These are phyloP conservation scores for Apamea monoglypha DNA, from an alignment of 2,888 invertebrate species.

Conservation along the genomic window DNA sequence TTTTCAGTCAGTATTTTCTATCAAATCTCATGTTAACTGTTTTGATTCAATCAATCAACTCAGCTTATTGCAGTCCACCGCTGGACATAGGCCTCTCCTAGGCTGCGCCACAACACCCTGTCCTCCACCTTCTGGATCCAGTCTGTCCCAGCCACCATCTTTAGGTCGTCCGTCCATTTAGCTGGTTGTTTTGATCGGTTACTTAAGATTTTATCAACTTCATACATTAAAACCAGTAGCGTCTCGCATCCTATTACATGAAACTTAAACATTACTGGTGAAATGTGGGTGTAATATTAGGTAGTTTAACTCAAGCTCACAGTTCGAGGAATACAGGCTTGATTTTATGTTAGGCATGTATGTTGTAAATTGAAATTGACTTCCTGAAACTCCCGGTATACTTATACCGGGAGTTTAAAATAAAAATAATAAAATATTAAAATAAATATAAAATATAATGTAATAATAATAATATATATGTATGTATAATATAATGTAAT, in stretches of 20 bases:
- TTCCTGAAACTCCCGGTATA: background rate
- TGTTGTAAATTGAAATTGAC: background rate
- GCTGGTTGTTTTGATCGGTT: background rate
- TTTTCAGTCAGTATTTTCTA: background rate
- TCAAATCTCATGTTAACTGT: background rate
- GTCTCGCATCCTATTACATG: background rate
- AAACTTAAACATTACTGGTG: background rate
- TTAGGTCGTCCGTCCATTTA: too few relatives aligned
- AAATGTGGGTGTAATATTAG: background rate
- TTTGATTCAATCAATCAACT: too few relatives aligned
- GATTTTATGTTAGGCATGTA: background rate
- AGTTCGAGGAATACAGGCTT: background rate
- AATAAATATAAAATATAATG: too few relatives aligned
- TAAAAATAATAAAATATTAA: too few relatives aligned
- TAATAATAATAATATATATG: too few relatives aligned
- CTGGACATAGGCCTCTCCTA: too few relatives aligned
- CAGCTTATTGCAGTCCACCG: too few relatives aligned
- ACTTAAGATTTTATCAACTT: background rate
- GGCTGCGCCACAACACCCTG: too few relatives aligned
- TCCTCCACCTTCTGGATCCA: too few relatives aligned
- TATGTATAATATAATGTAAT: too few relatives aligned
- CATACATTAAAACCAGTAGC: background rate
- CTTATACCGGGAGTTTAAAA: too few relatives aligned
- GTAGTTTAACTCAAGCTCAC: background rate
- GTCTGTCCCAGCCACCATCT: too few relatives aligned